phyloP scores from a whole-genome alignment of 1,140 invertebrate genomes.

The Pseudomyrmex sp. region DNA sequence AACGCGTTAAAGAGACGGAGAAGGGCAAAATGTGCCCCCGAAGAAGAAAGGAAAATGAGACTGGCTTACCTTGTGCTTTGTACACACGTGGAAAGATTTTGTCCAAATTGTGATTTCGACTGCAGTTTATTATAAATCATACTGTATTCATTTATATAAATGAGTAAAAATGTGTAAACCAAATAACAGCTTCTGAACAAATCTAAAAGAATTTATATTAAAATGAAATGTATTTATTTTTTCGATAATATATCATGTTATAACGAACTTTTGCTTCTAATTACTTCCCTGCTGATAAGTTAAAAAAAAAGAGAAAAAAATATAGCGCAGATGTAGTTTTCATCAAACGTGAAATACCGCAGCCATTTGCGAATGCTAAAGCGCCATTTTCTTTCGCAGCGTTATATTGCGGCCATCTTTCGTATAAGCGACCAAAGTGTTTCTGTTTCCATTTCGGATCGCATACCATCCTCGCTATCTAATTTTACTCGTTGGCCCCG shows the following conservation, averaged over 20 bases:
- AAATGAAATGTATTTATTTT: too few species aligned
- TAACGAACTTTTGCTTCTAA: too few species aligned
- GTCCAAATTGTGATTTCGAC: constrained; percentile 51
- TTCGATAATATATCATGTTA: too few species aligned
- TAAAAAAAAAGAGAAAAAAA: neutral
- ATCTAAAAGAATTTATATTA: too few species aligned
- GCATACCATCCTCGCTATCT: constrained; percentile 63
- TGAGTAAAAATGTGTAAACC: neutral
- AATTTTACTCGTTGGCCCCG: constrained; percentile 72
- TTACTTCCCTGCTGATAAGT: neutral
- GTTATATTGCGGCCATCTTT: constrained; percentile 68
- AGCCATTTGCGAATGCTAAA: constrained; percentile 41
- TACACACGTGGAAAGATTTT: constrained; percentile 36
- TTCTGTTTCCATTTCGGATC: constrained; percentile 70
- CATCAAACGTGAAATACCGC: neutral
- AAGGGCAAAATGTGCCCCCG: neutral
- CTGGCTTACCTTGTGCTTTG: constrained; percentile 67
- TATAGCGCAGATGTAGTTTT: neutral
- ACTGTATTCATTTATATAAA: neutral
- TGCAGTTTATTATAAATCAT: neutral
- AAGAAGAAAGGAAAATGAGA: constrained; percentile 66
- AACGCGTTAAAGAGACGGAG: neutral
- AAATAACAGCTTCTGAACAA: neutral
- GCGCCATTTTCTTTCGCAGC: constrained; percentile 65
- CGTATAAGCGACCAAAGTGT: constrained; percentile 58